Conservation (phyloP, 2,797 vertebrate species). For the Eidolon dupreanum region DNA sequence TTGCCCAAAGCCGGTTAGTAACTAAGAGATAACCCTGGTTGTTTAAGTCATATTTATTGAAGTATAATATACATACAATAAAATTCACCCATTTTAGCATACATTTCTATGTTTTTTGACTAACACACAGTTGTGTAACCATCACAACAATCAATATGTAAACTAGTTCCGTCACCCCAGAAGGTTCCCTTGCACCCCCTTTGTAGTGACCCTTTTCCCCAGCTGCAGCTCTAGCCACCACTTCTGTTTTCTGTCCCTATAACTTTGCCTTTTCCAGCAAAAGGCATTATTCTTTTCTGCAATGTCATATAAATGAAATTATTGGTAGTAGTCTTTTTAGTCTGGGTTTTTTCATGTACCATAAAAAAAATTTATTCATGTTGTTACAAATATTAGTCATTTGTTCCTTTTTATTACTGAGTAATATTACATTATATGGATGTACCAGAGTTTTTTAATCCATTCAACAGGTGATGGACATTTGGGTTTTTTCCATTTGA, state of each 20-base stretch:
- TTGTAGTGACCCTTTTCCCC: neutral
- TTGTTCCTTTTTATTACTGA: neutral
- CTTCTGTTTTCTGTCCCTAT: neutral
- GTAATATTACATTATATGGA: neutral
- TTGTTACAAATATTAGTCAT: neutral
- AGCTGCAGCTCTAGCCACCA: neutral
- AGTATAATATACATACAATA: neutral
- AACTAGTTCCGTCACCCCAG: neutral
- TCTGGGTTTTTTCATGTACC: neutral
- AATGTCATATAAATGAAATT: constrained; percentile 8
- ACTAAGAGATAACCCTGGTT: neutral
- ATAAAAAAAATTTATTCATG: neutral
- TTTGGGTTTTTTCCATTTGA: neutral
- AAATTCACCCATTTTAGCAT: neutral
- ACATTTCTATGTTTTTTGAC: neutral
- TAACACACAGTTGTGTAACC: neutral
- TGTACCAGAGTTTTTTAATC: neutral
- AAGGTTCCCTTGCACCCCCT: neutral
- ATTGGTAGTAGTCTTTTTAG: neutral
- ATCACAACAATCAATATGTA: neutral
- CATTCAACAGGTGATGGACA: neutral
- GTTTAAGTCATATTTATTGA: constrained; percentile 14
- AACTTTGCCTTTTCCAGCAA: constrained; percentile 17
- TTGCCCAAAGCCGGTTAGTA: neutral
- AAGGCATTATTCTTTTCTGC: neutral